These are phyloP conservation scores for Phrynosoma blainvillii DNA, from an alignment of 2,113 vertebrate genomes.

Conservation along the genomic window DNA sequence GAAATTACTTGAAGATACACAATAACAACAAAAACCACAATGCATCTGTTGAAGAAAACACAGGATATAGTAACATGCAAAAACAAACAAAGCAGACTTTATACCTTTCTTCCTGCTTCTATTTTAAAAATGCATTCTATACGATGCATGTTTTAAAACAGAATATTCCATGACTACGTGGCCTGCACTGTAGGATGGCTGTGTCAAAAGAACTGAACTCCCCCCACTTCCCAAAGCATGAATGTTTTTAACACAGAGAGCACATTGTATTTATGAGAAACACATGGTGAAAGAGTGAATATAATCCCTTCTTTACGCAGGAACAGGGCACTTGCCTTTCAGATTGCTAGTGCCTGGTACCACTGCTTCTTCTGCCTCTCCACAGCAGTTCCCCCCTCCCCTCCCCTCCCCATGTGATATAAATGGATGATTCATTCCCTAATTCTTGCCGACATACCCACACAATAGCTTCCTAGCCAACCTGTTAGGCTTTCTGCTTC, in stretches of 20 bases:
- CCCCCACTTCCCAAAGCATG: not conserved
- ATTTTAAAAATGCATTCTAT: not conserved
- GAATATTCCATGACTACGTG: not conserved
- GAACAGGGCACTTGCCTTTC: conserved; percentile 16
- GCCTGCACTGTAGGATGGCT: not conserved
- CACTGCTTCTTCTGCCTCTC: not conserved
- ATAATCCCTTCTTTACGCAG: conserved; percentile 1
- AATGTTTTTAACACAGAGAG: not conserved
- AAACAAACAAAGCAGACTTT: not conserved
- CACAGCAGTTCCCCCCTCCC: not conserved
- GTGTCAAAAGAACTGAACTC: not conserved
- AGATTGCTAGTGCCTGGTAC: conserved; percentile 50
- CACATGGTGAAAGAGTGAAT: not conserved
- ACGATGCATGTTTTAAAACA: not conserved
- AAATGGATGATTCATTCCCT: conserved; percentile 28
- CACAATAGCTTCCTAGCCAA: not conserved
- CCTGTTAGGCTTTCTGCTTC: not conserved
- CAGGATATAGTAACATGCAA: not conserved
- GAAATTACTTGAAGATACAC: too few relatives aligned
- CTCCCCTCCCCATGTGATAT: not conserved
- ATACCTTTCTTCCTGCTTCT: not conserved
- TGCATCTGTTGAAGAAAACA: not conserved
- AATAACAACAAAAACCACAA: too few relatives aligned
- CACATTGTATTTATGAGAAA: conserved; percentile 3
- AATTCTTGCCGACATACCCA: not conserved